These are phyloP conservation scores for Aplochiton taeniatus DNA, from an alignment of 2,797 vertebrate genomes.

Conservation along the genomic window DNA sequence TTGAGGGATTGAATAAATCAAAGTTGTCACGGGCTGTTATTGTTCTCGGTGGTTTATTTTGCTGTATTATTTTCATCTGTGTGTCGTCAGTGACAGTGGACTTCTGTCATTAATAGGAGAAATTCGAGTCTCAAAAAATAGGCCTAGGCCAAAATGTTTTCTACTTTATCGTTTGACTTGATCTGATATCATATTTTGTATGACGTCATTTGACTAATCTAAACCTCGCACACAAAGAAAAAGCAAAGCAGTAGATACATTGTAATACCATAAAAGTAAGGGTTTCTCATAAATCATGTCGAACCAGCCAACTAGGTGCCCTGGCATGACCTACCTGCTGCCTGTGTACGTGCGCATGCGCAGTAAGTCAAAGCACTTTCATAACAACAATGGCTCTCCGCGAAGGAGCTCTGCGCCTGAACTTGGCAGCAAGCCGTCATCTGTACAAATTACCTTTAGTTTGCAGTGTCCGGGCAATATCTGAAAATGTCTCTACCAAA, in stretches of 20 bases:
- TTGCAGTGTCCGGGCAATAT: constrained; percentile 48
- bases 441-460: constrained; percentile 28
- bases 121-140: no score
- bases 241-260: no score
- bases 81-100: constrained; percentile 7
- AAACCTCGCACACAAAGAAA: no score
- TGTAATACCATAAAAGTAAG: no score
- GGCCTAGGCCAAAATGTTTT: no score
- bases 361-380: neutral
- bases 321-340: neutral
- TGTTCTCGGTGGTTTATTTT: constrained; percentile 33
- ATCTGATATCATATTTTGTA: no score
- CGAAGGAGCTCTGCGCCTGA: constrained; percentile 15
- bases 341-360: constrained; percentile 65
- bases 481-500: constrained; percentile 57
- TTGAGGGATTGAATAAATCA: constrained; percentile 58
- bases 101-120: constrained; percentile 25
- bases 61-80: neutral
- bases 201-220: no score
- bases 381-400: constrained; percentile 54
- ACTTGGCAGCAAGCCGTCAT: constrained; percentile 19
- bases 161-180: no score
- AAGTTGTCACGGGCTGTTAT: constrained; percentile 40
- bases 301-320: neutral
- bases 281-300: no score